Evolutionary conservation across 2,888 invertebrate species (phyloP), one percentile per base, ranked within the genome.

Genomic region (Agrochola circellaris): DNA sequence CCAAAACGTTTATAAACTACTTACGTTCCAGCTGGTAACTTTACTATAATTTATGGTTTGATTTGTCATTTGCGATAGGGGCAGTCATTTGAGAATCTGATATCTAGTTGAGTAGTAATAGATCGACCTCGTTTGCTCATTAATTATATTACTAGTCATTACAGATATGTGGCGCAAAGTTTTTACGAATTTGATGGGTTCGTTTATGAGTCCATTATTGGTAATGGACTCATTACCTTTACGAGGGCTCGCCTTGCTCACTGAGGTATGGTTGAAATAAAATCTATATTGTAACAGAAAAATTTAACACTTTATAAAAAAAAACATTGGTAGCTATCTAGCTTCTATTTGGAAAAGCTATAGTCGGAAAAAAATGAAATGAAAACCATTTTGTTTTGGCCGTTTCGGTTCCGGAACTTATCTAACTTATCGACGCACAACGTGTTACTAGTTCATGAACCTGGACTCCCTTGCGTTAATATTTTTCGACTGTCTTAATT

Each of bases 151-250:
- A 65, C 48, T 42, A 38, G 48, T 77, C 54, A 48, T 82, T 61
- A 65, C 58, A 66, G 66, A 58, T 30, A 69, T 17, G 51, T 34
- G 23, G 30, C 62, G 20, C 51, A 78, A 56, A 34, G 65, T n/a
- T 67, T 73, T 51, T 30, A 61, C 13, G n/a, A 42, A 70, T 79
- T 56, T 42, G 6, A 66, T 66, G 83, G 61, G 66, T 70, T 79
- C 38, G 48, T 69, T 78, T 66, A 78, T 66, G 56, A 56, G 69
- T 17, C 23, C 11, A 66, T 78, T 77, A 30, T 69, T 54, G 30
- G 38, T 61, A 78, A 83, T 65, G 45, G 45, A 23, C 64, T 83
- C 60, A 78, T 78, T 83, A 82, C 51, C 45, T 26, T 75, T 51
- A 81, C 56, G 17, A 58, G 26, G 8, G 48, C 60, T 64, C 64